Evolutionary conservation across 1,140 invertebrate species (phyloP), one percentile per base, ranked within the genome.

Genomic region (Diorhabda carinulata): DNA sequence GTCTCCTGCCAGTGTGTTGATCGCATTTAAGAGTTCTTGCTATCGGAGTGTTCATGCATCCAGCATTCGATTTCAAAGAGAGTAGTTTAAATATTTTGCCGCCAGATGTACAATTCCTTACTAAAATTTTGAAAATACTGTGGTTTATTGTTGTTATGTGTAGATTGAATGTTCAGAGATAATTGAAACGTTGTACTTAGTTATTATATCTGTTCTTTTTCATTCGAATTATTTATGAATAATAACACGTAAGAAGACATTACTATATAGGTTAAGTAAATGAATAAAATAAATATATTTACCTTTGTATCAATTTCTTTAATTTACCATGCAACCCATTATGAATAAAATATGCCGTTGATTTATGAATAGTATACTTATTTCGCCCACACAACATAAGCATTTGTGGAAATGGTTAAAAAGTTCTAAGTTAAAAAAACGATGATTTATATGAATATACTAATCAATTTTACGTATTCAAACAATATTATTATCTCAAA

Each of bases 51-150:
- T 78, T 78, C 47, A 68, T 70, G 58, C 62, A 69, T 47, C 42
- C 10, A 66, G 52, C 64, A 72, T 72, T 74, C 43, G 69, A 75
- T 70, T 73, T 73, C 71, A 72, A 78, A 72, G 73, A 77, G 72
- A 77, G 72, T 75, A 71, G 68, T 67, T 67, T 74, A 70, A 67
- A 71, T 64, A 62, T 73, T 75, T 74, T 73, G 57, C 73, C 61
- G 74, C 72, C 73, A 74, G 75, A 72, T 78, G 77, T 78, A 78
- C 75, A 78, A 78, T 78, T 78, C 72, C 75, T 78, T 78, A 71
- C 43, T 63, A 73, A 70, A 70, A 41, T 66, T 66, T 62, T 40
- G 5, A 64, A 60, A 66, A 62, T 64, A 67, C 25, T 57, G 25
- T 43, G 57, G 56, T 60, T 64, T 72, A 64, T 56, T 66, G 44